phyloP scores from a whole-genome alignment of 2,113 vertebrate genomes.

The Pampusana beccarii region DNA sequence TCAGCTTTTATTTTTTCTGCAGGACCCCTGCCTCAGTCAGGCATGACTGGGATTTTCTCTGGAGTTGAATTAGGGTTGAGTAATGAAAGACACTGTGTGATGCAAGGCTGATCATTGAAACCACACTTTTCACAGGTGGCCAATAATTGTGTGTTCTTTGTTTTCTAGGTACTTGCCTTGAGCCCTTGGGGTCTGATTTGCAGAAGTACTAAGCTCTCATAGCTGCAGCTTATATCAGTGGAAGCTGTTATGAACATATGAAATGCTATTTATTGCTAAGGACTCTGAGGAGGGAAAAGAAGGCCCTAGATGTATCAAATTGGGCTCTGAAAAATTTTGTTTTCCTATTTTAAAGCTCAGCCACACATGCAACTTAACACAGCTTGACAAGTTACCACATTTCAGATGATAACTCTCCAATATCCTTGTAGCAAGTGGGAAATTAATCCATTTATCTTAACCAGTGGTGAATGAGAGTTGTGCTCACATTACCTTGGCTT shows the following conservation, averaged over 20 bases:
- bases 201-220: constrained; percentile 21
- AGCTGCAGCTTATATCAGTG: constrained; percentile 31
- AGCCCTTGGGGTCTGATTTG: constrained; percentile 52
- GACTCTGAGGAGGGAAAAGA: background rate
- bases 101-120: constrained; percentile 43
- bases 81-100: background rate
- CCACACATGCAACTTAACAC: background rate
- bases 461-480: background rate
- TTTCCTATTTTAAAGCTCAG: background rate
- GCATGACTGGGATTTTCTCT: background rate
- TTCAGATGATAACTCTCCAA: background rate
- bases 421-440: background rate
- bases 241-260: constrained; percentile 24
- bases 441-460: constrained; percentile 27
- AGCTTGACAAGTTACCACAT: background rate
- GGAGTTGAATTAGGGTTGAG: constrained; percentile 23
- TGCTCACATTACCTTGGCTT: background rate
- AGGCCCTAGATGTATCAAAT: background rate
- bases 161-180: constrained; percentile 30
- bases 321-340: background rate
- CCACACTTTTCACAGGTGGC: constrained; percentile 32
- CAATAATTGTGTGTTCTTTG: constrained; percentile 48
- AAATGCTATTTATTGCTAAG: constrained; percentile 35
- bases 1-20: constrained; percentile 15
- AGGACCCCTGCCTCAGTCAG: constrained; percentile 12